phyloP scores from a whole-genome alignment of 2,797 vertebrate species.

The Channa striata region DNA sequence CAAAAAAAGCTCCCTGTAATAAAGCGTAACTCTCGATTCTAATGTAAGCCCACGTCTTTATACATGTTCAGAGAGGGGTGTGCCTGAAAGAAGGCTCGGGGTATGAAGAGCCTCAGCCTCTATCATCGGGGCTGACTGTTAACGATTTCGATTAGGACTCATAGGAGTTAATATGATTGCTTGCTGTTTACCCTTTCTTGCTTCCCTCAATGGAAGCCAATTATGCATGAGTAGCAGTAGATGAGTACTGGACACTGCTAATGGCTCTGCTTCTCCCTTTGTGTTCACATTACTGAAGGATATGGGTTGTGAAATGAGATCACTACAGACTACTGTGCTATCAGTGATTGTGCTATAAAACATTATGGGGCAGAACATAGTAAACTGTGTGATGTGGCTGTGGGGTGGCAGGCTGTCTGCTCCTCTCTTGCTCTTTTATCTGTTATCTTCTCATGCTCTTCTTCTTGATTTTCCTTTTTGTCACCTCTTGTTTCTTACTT shows the following conservation, averaged over 20 bases:
- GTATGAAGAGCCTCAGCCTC: slow-evolving; percentile 50
- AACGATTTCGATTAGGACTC: slow-evolving; percentile 79
- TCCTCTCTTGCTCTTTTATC: slow-evolving; percentile 58
- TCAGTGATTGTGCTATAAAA: slow-evolving; percentile 81
- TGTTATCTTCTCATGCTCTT: slow-evolving; percentile 62
- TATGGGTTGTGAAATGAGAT: slow-evolving; percentile 87
- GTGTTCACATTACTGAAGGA: slow-evolving; percentile 85
- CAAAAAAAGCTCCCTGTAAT: slow-evolving; percentile 17
- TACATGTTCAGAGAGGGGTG: slow-evolving; percentile 24
- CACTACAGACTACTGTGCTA: slow-evolving; percentile 81
- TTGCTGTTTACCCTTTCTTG: slow-evolving; percentile 77
- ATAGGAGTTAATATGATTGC: slow-evolving; percentile 78
- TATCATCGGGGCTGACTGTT: slow-evolving; percentile 70
- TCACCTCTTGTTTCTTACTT: slow-evolving; percentile 44
- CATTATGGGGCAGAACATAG: slow-evolving; percentile 82
- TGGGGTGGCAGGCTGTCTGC: slow-evolving; percentile 70
- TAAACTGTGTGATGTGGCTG: slow-evolving; percentile 75
- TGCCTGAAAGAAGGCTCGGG: slow-evolving; percentile 23
- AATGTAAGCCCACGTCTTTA: slow-evolving; percentile 48
- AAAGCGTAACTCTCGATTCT: slow-evolving; percentile 51
- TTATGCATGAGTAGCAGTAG: slow-evolving; percentile 74
- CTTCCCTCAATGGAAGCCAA: slow-evolving; percentile 77
- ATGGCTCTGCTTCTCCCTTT: slow-evolving; percentile 78
- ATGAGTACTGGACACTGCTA: slow-evolving; percentile 76
- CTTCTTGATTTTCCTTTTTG: slow-evolving; percentile 40